Evolutionary conservation across 2,888 invertebrate genomes (phyloP).

Genomic region (Drosophila quasianomalipes): DNA sequence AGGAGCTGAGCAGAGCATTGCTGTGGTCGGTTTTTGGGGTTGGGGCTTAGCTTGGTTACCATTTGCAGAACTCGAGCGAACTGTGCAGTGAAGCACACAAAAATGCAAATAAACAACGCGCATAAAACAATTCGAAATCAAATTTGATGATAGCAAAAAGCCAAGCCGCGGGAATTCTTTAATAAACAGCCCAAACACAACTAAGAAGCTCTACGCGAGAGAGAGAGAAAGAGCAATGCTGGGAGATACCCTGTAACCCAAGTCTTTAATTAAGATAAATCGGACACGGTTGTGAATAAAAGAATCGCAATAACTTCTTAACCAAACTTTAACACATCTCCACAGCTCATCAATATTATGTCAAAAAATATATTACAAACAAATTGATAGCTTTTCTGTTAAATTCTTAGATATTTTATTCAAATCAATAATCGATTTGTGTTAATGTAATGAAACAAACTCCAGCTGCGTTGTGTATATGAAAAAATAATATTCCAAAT

Average conservation of each 20-base stretch:
- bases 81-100: slow-evolving; percentile 60
- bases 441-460: background rate
- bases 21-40: slow-evolving; percentile 15
- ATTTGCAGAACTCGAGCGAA: slow-evolving; percentile 9
- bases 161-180: slow-evolving; percentile 70
- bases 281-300: background rate
- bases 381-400: background rate
- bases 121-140: slow-evolving; percentile 78
- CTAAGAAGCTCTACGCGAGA: background rate
- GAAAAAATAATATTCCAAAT: too few relatives aligned
- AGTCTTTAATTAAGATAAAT: background rate
- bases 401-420: background rate
- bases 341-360: background rate
- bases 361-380: background rate
- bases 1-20: slow-evolving; percentile 15
- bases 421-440: too few relatives aligned
- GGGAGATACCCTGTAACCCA: background rate
- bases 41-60: slow-evolving; percentile 10
- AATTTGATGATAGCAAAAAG: slow-evolving; percentile 77
- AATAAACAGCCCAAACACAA: slow-evolving; percentile 63
- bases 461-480: too few relatives aligned
- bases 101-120: slow-evolving; percentile 77
- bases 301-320: background rate
- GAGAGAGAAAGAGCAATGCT: too few relatives aligned
- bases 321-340: background rate